A percentile compares a stretch with the other conserved stretches of the same genome.
These are phyloP conservation scores for Bombus balteatus DNA, from an alignment of 1,140 invertebrate genomes.

Conservation along the genomic window DNA sequence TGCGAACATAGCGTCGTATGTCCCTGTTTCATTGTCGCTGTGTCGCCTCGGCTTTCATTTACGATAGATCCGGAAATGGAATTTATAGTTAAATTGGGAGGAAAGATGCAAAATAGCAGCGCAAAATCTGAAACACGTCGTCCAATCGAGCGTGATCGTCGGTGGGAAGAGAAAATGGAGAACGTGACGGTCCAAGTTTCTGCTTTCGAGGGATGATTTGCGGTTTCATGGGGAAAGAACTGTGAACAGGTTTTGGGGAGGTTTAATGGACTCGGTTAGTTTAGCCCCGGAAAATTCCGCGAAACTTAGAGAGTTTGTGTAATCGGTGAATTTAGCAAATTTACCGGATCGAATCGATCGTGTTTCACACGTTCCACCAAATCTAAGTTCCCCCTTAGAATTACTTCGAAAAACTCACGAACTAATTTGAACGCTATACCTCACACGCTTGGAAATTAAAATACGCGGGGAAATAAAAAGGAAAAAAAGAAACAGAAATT, in stretches of 20 bases:
- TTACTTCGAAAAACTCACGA: neutral
- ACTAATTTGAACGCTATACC: neutral
- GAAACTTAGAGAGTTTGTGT: conserved; percentile 19
- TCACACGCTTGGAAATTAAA: neutral
- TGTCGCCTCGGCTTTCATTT: no score
- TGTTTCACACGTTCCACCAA: neutral
- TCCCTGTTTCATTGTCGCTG: no score
- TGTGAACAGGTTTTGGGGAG: conserved; percentile 8
- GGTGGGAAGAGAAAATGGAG: neutral
- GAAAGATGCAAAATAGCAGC: neutral
- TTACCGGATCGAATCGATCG: neutral
- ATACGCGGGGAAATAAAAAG: neutral
- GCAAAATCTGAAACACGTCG: neutral
- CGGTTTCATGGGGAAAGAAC: neutral
- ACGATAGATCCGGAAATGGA: no score
- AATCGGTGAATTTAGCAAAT: conserved; percentile 24
- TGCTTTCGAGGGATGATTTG: neutral
- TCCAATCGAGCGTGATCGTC: neutral
- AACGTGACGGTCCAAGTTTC: neutral
- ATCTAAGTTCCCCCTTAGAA: neutral
- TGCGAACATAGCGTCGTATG: no score
- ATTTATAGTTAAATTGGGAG: neutral
- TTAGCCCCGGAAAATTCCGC: neutral
- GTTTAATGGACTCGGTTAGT: conserved; percentile 17
- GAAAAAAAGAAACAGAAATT: no score